Evolutionary conservation across 2,113 vertebrate genomes (phyloP), one percentile per base, ranked within the genome.

Genomic region (Ptyas mucosa): DNA sequence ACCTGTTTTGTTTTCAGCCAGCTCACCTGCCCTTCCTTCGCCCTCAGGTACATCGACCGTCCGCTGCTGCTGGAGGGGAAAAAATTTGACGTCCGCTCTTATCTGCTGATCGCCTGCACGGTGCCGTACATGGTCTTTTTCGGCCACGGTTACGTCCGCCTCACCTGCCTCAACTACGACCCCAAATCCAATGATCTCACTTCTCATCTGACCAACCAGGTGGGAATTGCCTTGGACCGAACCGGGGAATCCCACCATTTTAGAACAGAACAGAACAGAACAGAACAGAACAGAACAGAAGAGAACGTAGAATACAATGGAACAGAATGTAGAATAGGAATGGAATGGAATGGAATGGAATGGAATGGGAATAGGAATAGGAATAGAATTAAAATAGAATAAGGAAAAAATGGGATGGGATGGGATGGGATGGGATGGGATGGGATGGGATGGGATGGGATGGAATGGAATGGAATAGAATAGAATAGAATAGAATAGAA

Each of bases 21-120:
- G 54, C 55, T 87, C 43, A 29, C 53, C 18, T 91, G 2, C 9
- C 46, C 8, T 20, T 20, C 1, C 15, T 57, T 24, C n/a, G 1
- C 89, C 29, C 29, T 1, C 95, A 98, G 99, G 96, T 99, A 99
- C 52, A 97, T 99, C 89, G 96, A 97, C 91, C 98, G 97, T 18
- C 98, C 98, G 0, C 97, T 99, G 95, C 98, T 99, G 3, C 96
- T 99, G 54, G 97, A 97, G 0, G 98, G 98, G 23, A 98, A 97
- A 95, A 99, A 98, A 96, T 99, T 98, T 88, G 98, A 99, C 1
- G 98, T 98, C 92, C 97, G 98, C 0, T 98, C 98, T 2, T 99
- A 98, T 95, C 97, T 99, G 24, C 97, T 99, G 54, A 98, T 99
- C 0, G 98, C 98, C 96, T 98, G 98, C 90, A 97, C 98, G 0